Evolutionary conservation across 2,797 vertebrate genomes (phyloP), one percentile per base, ranked within the genome.

Genomic region (Peromyscus melanophrys): DNA sequence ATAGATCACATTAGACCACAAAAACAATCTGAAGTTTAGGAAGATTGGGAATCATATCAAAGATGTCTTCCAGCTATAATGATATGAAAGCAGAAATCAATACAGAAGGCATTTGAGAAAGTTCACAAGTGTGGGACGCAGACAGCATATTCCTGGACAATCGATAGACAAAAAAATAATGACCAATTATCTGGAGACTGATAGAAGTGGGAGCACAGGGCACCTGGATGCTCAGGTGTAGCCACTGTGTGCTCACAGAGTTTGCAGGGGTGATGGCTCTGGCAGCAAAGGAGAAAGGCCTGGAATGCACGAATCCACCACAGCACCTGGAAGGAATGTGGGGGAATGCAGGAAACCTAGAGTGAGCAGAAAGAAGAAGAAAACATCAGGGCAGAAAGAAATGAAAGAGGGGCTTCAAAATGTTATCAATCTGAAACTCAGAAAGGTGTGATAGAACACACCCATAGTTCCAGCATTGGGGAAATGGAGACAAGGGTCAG

Each of bases 41-140:
- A 46, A 95, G 27, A 91, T 1, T 40, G 34, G 31, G 43, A 61
- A 40, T 61, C 63, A 34, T 34, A 61, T 61, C 75, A 49, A 52
- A 10, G 29, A 13, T 71, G 25, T 71, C 69, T 49, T 19, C 52
- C 71, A 90, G 69, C 59, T 43, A 19, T 19, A 34, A 73, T 37
- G 43, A 27, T 25, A 71, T 27, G n/a, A 80, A 91, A 52, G 40
- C 57, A 14, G 40, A 49, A 59, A 40, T 85, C 63, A 52, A 40
- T 71, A 80, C 80, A 73, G 40, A 17, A 86, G 73, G 52, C 77
- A 78, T 91, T 86, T 91, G 34, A 80, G 63, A 78, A 80, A 86
- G 90, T 61, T 61, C n/a, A 91, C 75, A 71, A 43, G 37, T 27
- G 77, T 73, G 43, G 63, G 59, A 71, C 49, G 61, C 57, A 52